These are phyloP conservation scores for Euschistus heros DNA, from an alignment of 1,140 invertebrate species.

Conservation along the genomic window DNA sequence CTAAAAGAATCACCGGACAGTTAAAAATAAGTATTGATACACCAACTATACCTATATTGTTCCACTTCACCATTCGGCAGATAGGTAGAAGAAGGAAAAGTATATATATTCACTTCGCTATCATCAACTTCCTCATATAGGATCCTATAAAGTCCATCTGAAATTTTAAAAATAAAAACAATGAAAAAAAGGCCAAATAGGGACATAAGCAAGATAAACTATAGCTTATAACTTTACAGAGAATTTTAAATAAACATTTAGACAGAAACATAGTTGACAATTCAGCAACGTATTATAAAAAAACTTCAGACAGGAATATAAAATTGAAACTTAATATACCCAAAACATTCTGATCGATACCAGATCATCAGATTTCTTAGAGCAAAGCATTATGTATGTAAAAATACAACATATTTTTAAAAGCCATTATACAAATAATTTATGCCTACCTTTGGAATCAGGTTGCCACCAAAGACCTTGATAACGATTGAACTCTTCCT, in stretches of 20 bases:
- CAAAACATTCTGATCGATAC: too few species aligned
- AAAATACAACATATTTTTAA: too few species aligned
- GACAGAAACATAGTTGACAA: too few species aligned
- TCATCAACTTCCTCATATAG: constrained; percentile 96
- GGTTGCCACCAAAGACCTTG: constrained; percentile 98
- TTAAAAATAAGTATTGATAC: not conserved
- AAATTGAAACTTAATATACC: too few species aligned
- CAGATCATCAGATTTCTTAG: too few species aligned
- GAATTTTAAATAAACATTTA: too few species aligned
- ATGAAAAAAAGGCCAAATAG: not conserved
- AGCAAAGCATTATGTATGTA: too few species aligned
- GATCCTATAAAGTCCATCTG: constrained; percentile 71
- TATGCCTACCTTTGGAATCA: constrained; percentile 43
- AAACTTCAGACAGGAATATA: too few species aligned
- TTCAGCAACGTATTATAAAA: too few species aligned
- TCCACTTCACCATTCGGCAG: constrained; percentile 63
- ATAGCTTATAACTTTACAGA: not conserved
- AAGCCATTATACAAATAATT: too few species aligned
- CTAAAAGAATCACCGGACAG: not conserved
- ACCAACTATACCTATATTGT: constrained; percentile 52
- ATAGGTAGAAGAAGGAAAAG: constrained; percentile 69
- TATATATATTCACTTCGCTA: constrained; percentile 81
- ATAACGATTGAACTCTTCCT: constrained; percentile 95
- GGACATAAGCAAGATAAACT: not conserved
- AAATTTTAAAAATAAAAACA: constrained; percentile 29